Base-by-base conservation (phyloP, 2,888 invertebrate species). In the Apodemia mormo region DNA sequence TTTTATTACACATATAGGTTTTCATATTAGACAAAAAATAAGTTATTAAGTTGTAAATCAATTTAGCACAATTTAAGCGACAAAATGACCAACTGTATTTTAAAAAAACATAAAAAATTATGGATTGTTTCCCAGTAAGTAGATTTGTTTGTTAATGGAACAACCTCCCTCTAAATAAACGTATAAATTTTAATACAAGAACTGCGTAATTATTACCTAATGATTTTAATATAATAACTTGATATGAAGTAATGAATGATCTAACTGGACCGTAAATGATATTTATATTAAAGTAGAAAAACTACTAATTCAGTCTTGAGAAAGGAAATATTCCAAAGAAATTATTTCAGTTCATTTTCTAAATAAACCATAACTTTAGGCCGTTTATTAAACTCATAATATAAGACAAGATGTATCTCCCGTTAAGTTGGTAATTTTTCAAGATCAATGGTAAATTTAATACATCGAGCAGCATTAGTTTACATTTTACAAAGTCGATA, bases 61-160 rank as follows among this genome's bases (percentile, higher is more conserved):
- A 9, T 40, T 40, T 40, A 40, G 40, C 9, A 40, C 40, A 8
- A 40, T 40, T 9, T 40, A 40, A 9, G 40, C 7, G 6, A 40
- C 9, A 40, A 40, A 8, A 40, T 40, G 8, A 40, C 40, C 9
- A 40, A 0, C 2, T 9, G 40, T 40, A 40, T 40, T 7, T 8
- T 9, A 9, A 40, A 37, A 89, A 37, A 37, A 22, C 89, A 89
- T 89, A 91, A n/a, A n/a, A n/a, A n/a, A n/a, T n/a, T n/a, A n/a
- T n/a, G n/a, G n/a, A n/a, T n/a, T n/a, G n/a, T n/a, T 86, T 91
- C 43, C 9, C 43, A 2, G 45, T 12, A 12, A 45, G 10, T 12
- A 12, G 45, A 45, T 45, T 45, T 45, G 10, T 12, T 45, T 45
- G 10, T 45, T n/a, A n/a, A n/a, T n/a, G n/a, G 5, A 14, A 49